Base-by-base conservation (phyloP, 2,888 invertebrate genomes). In the Masnerella sp. region DNA sequence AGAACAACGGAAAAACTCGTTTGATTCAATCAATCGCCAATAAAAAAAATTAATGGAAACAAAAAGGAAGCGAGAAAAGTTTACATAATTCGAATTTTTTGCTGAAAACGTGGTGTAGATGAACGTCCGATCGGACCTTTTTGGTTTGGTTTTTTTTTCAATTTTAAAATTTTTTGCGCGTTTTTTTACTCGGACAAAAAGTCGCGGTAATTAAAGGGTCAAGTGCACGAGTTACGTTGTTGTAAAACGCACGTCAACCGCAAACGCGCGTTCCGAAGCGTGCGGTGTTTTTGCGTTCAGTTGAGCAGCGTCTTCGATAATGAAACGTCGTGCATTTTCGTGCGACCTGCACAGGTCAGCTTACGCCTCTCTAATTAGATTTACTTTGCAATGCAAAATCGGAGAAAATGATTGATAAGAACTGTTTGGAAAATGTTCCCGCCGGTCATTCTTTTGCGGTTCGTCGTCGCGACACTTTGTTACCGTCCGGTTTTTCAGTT, bases 341-440 rank as follows among this genome's bases (percentile, higher is more conserved):
- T 65, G 72, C 61, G 77, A 79, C 77, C 76, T 40, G 70, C 38
- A 45, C 73, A 45, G 79, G 78, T 79, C 79, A 76, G 54, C 72
- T 42, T 67, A 74, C 76, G 77, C 75, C 76, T 77, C 78, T 78
- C 64, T 80, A 77, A 81, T 79, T 80, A 74, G 75, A 77, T 77
- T 64, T 72, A 59, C 65, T 79, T 78, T 74, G 77, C 75, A 73
- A 54, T 75, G 58, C 75, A 75, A 71, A 75, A 59, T 64, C 45
- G 34, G 38, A 40, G 65, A 65, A 72, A 72, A 72, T 54, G 59
- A 72, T 72, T 72, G 59, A 65, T 72, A 65, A 58, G 71, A 65
- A 45, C 28, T 30, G 65, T 72, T 59, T 65, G 59, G 20, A 45
- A 40, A 65, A 64, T 72, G 28, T 25, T 54, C 20, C 43, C 18